Evolutionary conservation across 2,797 vertebrate genomes (phyloP).

Genomic region (Muscicapa striata): DNA sequence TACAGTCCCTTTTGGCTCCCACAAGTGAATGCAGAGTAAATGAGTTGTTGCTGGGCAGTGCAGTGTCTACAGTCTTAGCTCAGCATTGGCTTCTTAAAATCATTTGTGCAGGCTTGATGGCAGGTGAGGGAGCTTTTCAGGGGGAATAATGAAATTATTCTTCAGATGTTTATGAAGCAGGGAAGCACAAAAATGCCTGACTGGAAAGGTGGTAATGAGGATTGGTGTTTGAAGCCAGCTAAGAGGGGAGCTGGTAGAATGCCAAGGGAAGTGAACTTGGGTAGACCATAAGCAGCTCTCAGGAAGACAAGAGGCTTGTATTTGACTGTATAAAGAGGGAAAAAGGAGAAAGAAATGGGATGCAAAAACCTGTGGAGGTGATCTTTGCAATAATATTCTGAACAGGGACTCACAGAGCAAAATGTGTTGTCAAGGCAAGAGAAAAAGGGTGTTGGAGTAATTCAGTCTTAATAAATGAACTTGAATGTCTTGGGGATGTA

Average conservation of each 20-base stretch:
- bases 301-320: not conserved
- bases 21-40: not conserved
- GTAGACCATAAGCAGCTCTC: not conserved
- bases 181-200: not conserved
- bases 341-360: not conserved
- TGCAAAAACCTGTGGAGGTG: not conserved
- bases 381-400: not conserved
- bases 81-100: not conserved
- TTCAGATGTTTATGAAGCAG: not conserved
- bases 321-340: not conserved
- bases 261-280: not conserved
- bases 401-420: not conserved
- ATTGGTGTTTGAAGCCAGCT: not conserved
- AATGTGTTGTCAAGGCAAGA: not conserved
- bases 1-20: rapidly evolving
- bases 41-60: not conserved
- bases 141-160: not conserved
- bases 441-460: not conserved
- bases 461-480: not conserved
- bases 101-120: not conserved
- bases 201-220: not conserved
- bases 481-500: not conserved
- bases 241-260: not conserved
- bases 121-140: not conserved
- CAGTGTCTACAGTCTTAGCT: not conserved